Base-by-base conservation (phyloP, 1,140 invertebrate genomes). In the Drosophila bocqueti region DNA sequence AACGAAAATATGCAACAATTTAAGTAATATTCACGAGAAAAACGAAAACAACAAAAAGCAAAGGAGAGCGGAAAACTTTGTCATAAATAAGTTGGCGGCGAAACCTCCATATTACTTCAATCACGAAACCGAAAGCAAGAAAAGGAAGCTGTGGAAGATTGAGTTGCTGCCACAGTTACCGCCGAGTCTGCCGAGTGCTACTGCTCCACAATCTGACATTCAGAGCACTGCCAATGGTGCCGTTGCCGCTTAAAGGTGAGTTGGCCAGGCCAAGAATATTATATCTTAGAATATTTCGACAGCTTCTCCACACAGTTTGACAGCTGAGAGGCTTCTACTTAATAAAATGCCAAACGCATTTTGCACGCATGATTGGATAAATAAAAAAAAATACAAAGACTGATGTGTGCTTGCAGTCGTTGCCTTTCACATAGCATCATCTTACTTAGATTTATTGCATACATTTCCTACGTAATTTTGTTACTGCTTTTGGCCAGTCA, bases 221-320 rank as follows among this genome's bases (percentile, higher is more conserved):
- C 75, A 86, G 76, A 79, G 64, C 54, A 57, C 61, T 67, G 65
- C 50, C 73, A 66, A 54, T 81, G 81, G 66, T 77, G 83, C 63
- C 73, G 84, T 55, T 87, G 83, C 83, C 83, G 84, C 78, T 89
- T 67, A 78, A 83, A 89, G 83, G 83, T 87, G 82, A 87, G 83
- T 87, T 77, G 87, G 75, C 82, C 18, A 38, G 60, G 38, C 18
- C 24, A 43, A 50, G 38, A 69, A 21, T 31, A 46, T n/a, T n/a
- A n/a, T n/a, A 24, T 46, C 11, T 45, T 6, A 66, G 66, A 83
- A 63, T 55, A 55, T 76, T 47, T 64, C 43, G 50, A 40, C 75
- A 57, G 64, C 58, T 77, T 34, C 16, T 18, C 31, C 45, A 11
- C 18, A 13, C 15, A 62, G 47, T 43, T 64, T 34, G 49, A 40